Percentiles rank a stretch among this genome's conserved stretches.
phyloP scores from a whole-genome alignment of 2,797 vertebrate species.

The Lepus townsendii region DNA sequence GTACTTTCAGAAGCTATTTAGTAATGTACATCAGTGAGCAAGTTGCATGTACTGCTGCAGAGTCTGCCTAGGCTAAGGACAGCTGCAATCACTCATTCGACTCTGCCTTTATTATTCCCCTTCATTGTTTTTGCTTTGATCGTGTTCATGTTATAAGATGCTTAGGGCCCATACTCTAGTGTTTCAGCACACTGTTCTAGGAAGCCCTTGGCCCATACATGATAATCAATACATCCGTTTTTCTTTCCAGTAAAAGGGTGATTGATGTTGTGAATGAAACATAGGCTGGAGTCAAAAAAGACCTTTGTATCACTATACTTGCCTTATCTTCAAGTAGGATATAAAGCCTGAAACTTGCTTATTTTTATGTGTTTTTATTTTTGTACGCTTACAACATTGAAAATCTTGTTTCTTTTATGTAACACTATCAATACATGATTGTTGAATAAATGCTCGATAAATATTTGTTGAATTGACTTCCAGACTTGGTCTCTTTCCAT shows the following conservation, averaged over 20 bases:
- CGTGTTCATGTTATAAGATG: background rate
- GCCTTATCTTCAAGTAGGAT: background rate
- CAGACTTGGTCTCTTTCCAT: conserved; percentile 53
- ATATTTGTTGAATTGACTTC: conserved; percentile 66
- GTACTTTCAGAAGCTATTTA: background rate
- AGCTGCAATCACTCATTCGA: background rate
- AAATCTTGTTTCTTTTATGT: conserved; percentile 21
- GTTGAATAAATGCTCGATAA: conserved; percentile 60
- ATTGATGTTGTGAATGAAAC: conserved; percentile 43
- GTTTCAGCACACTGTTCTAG: background rate
- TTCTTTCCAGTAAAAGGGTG: conserved; percentile 42
- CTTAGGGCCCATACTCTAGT: background rate
- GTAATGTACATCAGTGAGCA: background rate
- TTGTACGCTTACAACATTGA: conserved; percentile 52
- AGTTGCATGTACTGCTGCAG: background rate
- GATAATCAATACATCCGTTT: background rate
- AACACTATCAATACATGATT: conserved; percentile 38
- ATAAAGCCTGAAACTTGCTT: conserved; percentile 18
- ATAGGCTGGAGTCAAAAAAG: background rate
- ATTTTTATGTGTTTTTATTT: conserved; percentile 63
- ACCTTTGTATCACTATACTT: background rate
- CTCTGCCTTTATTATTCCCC: background rate
- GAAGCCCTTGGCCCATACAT: background rate
- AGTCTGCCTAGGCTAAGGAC: background rate
- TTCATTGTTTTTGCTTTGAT: background rate